Evolutionary conservation across 1,140 invertebrate species (phyloP).

Genomic region (Globodera ellingtonae): DNA sequence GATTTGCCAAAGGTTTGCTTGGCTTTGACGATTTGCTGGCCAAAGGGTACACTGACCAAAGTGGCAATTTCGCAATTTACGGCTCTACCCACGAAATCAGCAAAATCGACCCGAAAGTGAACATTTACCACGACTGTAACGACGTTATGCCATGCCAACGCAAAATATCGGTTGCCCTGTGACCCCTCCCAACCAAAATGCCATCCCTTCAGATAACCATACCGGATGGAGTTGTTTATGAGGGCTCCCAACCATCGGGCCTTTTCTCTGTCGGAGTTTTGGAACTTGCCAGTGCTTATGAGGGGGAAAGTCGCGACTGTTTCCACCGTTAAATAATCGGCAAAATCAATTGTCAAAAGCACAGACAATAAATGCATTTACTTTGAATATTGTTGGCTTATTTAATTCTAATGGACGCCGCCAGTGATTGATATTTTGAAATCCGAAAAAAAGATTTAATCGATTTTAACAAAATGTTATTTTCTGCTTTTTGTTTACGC

Average conservation of each 20-base stretch:
- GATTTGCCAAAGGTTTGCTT: neutral
- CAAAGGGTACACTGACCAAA: constrained; percentile 39
- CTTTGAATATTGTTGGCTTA: too few relatives aligned
- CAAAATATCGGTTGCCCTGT: constrained; percentile 35
- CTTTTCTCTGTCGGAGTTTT: constrained; percentile 1
- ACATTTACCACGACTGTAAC: constrained; percentile 46
- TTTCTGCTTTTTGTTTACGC: too few relatives aligned
- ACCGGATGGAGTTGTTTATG: neutral
- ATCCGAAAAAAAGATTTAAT: too few relatives aligned
- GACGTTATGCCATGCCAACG: constrained; percentile 51
- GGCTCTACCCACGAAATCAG: constrained; percentile 49
- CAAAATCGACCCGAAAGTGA: constrained; percentile 46
- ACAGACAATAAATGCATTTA: neutral
- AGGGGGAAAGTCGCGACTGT: constrained; percentile 7
- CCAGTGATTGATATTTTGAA: too few relatives aligned
- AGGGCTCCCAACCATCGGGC: neutral
- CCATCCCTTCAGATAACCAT: neutral
- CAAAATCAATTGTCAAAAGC: neutral
- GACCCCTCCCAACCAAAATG: neutral
- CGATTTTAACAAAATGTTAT: too few relatives aligned
- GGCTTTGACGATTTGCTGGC: constrained; percentile 7
- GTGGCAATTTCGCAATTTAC: constrained; percentile 44
- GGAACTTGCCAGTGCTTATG: neutral
- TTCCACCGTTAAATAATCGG: neutral
- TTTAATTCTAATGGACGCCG: too few relatives aligned